phyloP scores from a whole-genome alignment of 2,797 vertebrate genomes.

The Myotis myotis region DNA sequence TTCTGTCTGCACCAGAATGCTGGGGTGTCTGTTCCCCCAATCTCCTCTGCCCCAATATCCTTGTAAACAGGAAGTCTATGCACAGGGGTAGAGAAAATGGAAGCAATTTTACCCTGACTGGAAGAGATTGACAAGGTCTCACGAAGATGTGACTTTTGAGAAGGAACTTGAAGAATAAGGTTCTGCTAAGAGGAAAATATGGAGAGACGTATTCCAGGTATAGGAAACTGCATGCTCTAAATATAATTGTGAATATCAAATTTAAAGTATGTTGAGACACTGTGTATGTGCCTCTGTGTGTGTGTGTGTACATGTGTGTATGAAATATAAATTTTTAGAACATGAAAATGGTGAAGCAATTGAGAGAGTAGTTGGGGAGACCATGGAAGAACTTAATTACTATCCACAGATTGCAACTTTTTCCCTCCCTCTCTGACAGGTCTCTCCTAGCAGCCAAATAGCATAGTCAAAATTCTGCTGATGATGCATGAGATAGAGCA shows the following conservation, averaged over 20 bases:
- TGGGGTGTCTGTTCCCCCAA: background rate
- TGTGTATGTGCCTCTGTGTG: background rate
- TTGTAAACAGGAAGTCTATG: background rate
- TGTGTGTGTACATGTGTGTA: background rate
- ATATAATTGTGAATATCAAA: background rate
- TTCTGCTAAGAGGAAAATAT: background rate
- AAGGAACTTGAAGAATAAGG: background rate
- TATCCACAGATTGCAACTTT: background rate
- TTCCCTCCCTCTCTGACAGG: background rate
- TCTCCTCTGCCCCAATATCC: background rate
- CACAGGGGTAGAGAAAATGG: background rate
- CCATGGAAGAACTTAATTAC: background rate
- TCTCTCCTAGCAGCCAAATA: background rate
- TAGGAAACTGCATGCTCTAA: background rate
- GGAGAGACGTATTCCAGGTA: background rate
- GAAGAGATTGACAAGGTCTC: background rate
- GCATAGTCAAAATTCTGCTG: background rate
- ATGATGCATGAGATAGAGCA: background rate
- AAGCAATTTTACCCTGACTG: background rate
- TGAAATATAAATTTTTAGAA: background rate
- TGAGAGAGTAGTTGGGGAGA: background rate
- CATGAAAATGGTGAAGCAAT: background rate
- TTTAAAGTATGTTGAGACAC: background rate
- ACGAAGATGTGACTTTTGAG: background rate
- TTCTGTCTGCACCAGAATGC: background rate